A percentile compares a stretch with the other conserved stretches of the same genome.
Conservation (phyloP, 1,140 invertebrate genomes). For the Brachionus plicatilis region DNA sequence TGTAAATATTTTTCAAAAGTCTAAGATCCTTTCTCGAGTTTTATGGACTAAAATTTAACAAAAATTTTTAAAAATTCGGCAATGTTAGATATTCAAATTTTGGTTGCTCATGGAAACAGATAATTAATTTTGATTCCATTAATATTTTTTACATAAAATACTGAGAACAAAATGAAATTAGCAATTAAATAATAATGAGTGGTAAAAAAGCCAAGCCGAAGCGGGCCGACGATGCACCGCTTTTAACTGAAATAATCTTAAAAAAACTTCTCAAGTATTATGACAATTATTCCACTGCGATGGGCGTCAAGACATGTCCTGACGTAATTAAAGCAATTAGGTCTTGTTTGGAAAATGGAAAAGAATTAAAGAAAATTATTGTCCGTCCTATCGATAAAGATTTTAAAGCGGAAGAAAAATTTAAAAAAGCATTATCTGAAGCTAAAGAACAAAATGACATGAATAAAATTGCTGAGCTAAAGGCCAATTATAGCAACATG, state of each 20-base stretch:
- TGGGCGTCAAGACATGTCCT: background rate
- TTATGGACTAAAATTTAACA: background rate
- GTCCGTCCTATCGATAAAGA: constrained; percentile 9
- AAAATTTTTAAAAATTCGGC: background rate
- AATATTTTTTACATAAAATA: background rate
- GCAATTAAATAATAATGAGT: constrained; percentile 14
- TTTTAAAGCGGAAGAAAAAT: constrained; percentile 27
- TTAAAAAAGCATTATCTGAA: constrained; percentile 18
- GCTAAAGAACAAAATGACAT: constrained; percentile 5
- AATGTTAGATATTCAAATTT: background rate
- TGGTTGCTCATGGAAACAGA: constrained; percentile 19
- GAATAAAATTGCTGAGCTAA: background rate
- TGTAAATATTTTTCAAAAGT: background rate
- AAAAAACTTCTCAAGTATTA: constrained; percentile 26
- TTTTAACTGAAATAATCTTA: background rate
- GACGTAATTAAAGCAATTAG: constrained; percentile 1
- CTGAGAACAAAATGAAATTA: background rate
- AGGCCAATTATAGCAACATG: background rate
- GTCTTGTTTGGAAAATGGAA: constrained; percentile 15
- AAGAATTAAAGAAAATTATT: background rate
- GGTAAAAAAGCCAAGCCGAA: constrained; percentile 28
- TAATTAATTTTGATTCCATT: constrained; percentile 16
- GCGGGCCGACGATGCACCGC: background rate
- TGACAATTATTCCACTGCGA: background rate
- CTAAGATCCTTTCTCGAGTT: background rate